Conservation (phyloP, 2,113 vertebrate genomes). For the Zapus hudsonius region DNA sequence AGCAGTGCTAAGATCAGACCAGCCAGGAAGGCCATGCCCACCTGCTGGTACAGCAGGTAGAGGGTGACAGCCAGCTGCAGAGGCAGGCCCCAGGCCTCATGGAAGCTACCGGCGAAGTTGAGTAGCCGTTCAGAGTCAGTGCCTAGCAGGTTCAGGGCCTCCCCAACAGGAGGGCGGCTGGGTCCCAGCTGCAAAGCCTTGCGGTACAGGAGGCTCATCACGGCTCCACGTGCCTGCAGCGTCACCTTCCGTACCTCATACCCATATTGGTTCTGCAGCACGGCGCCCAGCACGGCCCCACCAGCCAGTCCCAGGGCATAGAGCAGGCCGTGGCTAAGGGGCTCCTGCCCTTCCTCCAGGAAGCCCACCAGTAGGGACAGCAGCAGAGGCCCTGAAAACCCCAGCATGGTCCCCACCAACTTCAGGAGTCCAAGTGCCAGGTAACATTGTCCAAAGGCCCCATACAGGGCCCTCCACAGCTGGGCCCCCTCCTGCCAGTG, state of each 20-base stretch:
- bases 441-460: constrained; percentile 90
- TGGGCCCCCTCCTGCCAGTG: constrained; percentile 87
- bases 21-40: constrained; percentile 93
- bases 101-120: constrained; percentile 95
- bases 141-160: constrained; percentile 96
- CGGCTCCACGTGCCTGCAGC: constrained; percentile 87
- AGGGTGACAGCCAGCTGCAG: constrained; percentile 91
- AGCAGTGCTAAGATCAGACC: constrained; percentile 91
- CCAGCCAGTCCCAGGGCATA: constrained; percentile 91
- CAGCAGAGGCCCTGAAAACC: constrained; percentile 92
- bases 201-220: constrained; percentile 91
- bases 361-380: constrained; percentile 93
- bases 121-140: constrained; percentile 91
- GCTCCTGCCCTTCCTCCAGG: constrained; percentile 91
- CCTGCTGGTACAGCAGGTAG: constrained; percentile 94
- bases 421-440: constrained; percentile 92
- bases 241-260: constrained; percentile 91
- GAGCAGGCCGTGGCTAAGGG: constrained; percentile 88
- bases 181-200: constrained; percentile 90
- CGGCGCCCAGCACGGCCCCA: constrained; percentile 87
- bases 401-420: constrained; percentile 87
- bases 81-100: constrained; percentile 96
- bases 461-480: constrained; percentile 89
- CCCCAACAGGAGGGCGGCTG: constrained; percentile 88
- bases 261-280: constrained; percentile 91